These are phyloP conservation scores for Girardinus metallicus DNA, from an alignment of 2,797 vertebrate species.

Conservation along the genomic window DNA sequence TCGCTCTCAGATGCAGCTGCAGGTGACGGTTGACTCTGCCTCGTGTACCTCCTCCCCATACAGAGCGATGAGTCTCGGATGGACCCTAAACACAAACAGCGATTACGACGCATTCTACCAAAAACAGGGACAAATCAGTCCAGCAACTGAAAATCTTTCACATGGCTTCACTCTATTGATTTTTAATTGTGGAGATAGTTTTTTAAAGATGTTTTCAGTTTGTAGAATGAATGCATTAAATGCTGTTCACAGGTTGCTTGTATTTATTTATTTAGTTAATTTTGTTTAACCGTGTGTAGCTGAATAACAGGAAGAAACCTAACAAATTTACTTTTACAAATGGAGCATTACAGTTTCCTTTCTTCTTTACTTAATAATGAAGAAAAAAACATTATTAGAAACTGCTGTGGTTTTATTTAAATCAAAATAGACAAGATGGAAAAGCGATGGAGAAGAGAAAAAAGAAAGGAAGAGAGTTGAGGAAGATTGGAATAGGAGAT, in stretches of 20 bases:
- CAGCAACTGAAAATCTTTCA: not conserved
- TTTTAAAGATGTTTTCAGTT: not conserved
- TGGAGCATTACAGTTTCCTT: not conserved
- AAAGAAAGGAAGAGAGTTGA: not conserved
- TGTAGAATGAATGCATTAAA: not conserved
- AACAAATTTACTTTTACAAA: not conserved
- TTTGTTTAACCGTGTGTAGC: not conserved
- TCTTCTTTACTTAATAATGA: not conserved
- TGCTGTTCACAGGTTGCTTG: not conserved
- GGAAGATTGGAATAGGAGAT: not conserved
- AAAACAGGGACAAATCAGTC: not conserved
- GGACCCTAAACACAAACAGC: conserved; percentile 80
- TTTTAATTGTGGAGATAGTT: not conserved
- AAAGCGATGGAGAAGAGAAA: not conserved
- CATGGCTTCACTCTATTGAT: not conserved
- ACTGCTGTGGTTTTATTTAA: not conserved
- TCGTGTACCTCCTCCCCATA: conserved; percentile 87
- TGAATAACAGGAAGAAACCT: not conserved
- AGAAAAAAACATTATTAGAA: not conserved
- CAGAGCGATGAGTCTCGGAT: conserved; percentile 88
- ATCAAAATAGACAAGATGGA: not conserved
- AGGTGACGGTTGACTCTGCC: conserved; percentile 81
- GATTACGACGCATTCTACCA: not conserved
- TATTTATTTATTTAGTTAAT: not conserved
- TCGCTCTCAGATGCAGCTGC: conserved; percentile 86